Conservation (phyloP, 2,888 invertebrate species). For the Athalia circularis region DNA sequence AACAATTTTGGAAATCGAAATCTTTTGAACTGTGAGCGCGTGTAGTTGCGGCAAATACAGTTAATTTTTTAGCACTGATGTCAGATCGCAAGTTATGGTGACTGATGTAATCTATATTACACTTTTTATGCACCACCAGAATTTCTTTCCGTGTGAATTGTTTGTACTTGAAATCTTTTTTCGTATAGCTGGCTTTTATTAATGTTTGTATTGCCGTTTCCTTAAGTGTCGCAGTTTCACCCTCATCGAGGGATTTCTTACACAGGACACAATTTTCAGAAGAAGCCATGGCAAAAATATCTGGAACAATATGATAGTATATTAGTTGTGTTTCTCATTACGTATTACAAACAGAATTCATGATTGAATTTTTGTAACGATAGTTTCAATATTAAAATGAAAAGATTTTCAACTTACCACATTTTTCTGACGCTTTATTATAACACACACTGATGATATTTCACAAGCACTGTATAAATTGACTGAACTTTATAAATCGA, state of each 20-base stretch:
- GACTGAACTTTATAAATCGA: no score
- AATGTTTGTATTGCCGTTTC: neutral
- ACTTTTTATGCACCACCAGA: neutral
- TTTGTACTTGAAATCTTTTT: neutral
- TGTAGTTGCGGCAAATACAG: neutral
- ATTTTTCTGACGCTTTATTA: no score
- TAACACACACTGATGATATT: no score
- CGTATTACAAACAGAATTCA: no score
- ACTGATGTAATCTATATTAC: neutral
- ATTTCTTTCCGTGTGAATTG: neutral
- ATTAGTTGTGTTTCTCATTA: no score
- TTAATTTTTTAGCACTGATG: neutral
- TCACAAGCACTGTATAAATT: no score
- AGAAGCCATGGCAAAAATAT: no score
- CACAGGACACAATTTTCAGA: constrained; percentile 7
- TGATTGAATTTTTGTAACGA: no score
- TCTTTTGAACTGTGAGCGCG: neutral
- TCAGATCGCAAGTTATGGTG: neutral
- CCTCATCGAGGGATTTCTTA: neutral
- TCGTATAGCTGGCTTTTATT: neutral
- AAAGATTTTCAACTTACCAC: no score
- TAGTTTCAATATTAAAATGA: no score
- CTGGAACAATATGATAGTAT: no score
- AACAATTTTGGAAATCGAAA: constrained; percentile 14
- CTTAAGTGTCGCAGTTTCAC: neutral